Percentiles rank a stretch among this genome's conserved stretches.
Evolutionary conservation across 2,797 vertebrate genomes (phyloP).

Genomic region (Manis pentadactyla): DNA sequence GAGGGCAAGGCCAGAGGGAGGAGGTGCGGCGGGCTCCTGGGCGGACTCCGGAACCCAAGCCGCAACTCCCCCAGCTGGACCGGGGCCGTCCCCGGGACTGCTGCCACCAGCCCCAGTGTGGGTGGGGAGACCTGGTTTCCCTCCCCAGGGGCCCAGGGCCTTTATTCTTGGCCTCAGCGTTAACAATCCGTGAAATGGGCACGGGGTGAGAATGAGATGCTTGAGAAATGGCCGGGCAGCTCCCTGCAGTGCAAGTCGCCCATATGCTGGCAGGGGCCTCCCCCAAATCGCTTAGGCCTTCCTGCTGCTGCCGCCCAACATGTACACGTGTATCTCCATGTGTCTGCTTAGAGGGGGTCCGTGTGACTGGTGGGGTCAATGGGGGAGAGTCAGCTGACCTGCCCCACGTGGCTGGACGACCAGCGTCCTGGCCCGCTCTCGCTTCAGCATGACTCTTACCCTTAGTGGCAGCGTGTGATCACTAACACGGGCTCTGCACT

Average conservation of each 20-base stretch:
- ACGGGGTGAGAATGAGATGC: accelerated
- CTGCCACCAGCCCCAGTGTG: neutral
- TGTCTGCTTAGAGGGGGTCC: neutral
- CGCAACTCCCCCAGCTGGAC: neutral
- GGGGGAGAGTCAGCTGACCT: neutral
- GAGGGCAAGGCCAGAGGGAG: neutral
- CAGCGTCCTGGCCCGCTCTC: neutral
- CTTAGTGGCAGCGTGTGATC: neutral
- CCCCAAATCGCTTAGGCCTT: neutral
- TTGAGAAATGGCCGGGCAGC: accelerated
- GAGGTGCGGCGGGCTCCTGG: neutral
- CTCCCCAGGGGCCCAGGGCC: neutral
- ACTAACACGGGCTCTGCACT: too few species aligned
- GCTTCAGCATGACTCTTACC: neutral
- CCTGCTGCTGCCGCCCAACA: neutral
- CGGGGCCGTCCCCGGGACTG: neutral
- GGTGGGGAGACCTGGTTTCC: neutral
- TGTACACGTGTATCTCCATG: neutral
- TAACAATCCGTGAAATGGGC: neutral
- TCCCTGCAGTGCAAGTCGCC: neutral
- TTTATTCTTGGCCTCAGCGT: neutral
- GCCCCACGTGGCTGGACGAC: neutral
- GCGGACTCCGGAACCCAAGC: neutral
- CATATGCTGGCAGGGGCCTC: too few species aligned
- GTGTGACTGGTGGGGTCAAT: neutral